Base-by-base conservation (phyloP, 1,140 invertebrate genomes). In the Agrypnia vestita region DNA sequence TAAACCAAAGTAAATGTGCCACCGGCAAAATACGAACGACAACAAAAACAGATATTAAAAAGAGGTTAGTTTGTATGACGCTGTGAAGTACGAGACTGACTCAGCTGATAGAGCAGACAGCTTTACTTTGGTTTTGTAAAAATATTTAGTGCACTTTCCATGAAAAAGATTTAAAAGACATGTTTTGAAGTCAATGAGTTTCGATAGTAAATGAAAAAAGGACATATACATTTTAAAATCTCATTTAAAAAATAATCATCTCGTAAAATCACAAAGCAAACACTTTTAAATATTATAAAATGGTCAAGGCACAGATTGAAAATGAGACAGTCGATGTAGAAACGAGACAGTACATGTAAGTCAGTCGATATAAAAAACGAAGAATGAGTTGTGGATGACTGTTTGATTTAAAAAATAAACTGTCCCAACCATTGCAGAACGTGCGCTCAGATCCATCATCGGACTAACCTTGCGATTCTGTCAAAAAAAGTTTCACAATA, bases 381-480 rank as follows among this genome's bases (percentile, higher is more conserved):
- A 59, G 1, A 35, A 6, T 19, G 55, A 59, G 13, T 59, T 19
- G 55, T 7, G 15, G 21, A 59, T 59, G 21, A 59, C 55, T 59
- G 55, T 21, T 59, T 59, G 15, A 59, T 59, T 35, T 35, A 35
- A 35, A 35, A 35, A 35, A 59, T 15, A 59, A 59, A 15, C 55
- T 59, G 9, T 59, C 55, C 55, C 55, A 59, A 59, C 55, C 55
- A 59, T 59, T 59, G 11, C 21, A n/a, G 17, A 59, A 19, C 21
- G n/a, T 59, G 21, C 17, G 15, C 55, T 21, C 21, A 21, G 55
- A 15, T 59, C 55, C 21, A 59, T 9, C 55, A 12, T 59, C 8
- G 55, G 55, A 59, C 55, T 59, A 59, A 59, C 55, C 55, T 59
- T 59, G 55, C 13, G 55, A 17, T 21, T 9, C 55, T 59, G 55